phyloP scores from a whole-genome alignment of 2,888 invertebrate species.

The Lagria hirta region DNA sequence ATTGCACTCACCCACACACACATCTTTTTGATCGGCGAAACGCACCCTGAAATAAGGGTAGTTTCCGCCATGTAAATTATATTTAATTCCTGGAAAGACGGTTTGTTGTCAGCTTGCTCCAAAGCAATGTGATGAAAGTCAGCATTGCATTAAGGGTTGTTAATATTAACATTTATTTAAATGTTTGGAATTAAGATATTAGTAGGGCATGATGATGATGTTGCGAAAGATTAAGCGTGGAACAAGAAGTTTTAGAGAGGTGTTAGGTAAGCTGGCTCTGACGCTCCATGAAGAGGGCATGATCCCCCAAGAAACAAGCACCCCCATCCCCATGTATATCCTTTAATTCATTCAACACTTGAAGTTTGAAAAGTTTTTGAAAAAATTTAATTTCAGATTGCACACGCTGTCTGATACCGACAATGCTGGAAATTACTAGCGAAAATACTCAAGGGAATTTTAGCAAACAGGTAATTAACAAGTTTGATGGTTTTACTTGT shows the following conservation, averaged over 20 bases:
- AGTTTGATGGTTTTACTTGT: slow-evolving; percentile 55
- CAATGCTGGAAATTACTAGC: slow-evolving; percentile 54
- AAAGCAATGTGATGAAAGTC: slow-evolving; percentile 28
- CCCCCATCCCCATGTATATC: too few relatives aligned
- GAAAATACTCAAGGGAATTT: slow-evolving; percentile 53
- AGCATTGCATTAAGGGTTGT: slow-evolving; percentile 23
- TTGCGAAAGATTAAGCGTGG: slow-evolving; percentile 47
- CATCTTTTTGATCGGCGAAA: slow-evolving; percentile 17
- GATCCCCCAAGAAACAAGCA: slow-evolving; percentile 34
- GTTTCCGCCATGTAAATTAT: slow-evolving; percentile 17
- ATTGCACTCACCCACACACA: slow-evolving; percentile 10
- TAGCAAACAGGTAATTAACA: slow-evolving; percentile 56
- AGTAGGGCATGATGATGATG: slow-evolving; percentile 49
- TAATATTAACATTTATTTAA: slow-evolving; percentile 50
- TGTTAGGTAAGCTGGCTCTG: slow-evolving; percentile 37
- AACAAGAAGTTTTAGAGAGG: slow-evolving; percentile 41
- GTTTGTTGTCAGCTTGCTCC: slow-evolving; percentile 20
- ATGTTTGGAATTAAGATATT: slow-evolving; percentile 53
- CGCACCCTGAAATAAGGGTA: slow-evolving; percentile 1
- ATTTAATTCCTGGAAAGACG: slow-evolving; percentile 23
- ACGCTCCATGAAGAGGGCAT: slow-evolving; percentile 41
- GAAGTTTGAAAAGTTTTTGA: too few relatives aligned
- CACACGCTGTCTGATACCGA: slow-evolving; percentile 51
- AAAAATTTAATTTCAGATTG: too few relatives aligned
- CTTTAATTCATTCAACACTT: slow-evolving; percentile 40